These are phyloP conservation scores for Daubentonia madagascariensis DNA, from an alignment of 2,113 vertebrate species.

Conservation along the genomic window DNA sequence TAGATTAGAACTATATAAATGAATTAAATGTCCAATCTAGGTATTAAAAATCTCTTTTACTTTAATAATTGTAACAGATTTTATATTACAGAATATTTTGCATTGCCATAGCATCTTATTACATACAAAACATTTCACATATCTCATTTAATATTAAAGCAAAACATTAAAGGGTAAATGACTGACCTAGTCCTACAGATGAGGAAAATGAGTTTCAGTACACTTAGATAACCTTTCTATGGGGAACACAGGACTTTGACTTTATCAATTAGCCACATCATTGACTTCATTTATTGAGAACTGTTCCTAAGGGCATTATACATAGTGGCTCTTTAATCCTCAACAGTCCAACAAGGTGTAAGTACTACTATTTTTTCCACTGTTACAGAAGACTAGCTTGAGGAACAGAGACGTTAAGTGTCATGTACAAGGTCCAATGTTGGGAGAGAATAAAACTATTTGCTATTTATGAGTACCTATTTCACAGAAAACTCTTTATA, in stretches of 20 bases:
- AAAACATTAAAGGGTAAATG: neutral
- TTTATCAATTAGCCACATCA: neutral
- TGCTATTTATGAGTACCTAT: neutral
- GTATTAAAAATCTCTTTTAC: neutral
- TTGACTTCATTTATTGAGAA: neutral
- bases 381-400: neutral
- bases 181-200: neutral
- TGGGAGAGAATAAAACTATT: neutral
- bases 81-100: neutral
- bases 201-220: neutral
- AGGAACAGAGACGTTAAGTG: neutral
- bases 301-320: neutral
- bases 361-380: neutral
- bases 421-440: neutral
- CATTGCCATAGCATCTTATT: neutral
- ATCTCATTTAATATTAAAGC: neutral
- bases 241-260: neutral
- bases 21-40: neutral
- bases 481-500: neutral
- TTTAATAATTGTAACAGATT: neutral
- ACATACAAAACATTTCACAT: neutral
- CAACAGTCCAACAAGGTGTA: neutral
- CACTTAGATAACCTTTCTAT: neutral
- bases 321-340: neutral
- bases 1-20: neutral